Percentiles rank a stretch among this genome's conserved stretches.
Conservation (phyloP, 1,140 invertebrate species). For the Lepidostoma basale region DNA sequence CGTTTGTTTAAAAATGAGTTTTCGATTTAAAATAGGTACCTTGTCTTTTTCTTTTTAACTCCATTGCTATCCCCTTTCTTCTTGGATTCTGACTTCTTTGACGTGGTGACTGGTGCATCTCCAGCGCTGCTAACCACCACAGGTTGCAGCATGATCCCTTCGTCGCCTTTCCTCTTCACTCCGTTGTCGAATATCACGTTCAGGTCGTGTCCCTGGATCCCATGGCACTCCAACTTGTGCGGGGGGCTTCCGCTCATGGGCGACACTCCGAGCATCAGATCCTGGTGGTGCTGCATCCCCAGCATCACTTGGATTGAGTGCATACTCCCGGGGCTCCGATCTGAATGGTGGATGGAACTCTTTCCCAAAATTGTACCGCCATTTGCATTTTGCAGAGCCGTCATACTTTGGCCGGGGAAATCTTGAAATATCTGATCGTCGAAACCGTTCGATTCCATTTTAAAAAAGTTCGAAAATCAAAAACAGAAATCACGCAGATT, state of each 20-base stretch:
- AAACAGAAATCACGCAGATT: no score
- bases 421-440: slow-evolving; percentile 78
- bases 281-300: slow-evolving; percentile 65
- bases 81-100: slow-evolving; percentile 75
- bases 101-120: slow-evolving; percentile 49
- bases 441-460: slow-evolving; percentile 75
- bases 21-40: slow-evolving; percentile 64
- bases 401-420: slow-evolving; percentile 67
- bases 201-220: slow-evolving; percentile 53
- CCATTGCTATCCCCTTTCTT: slow-evolving; percentile 87
- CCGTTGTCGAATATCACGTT: slow-evolving; percentile 61
- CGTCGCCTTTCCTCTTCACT: slow-evolving; percentile 57
- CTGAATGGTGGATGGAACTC: slow-evolving; percentile 52
- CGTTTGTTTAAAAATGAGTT: neutral
- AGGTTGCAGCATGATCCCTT: slow-evolving; percentile 61
- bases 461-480: neutral
- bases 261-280: slow-evolving; percentile 53
- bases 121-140: slow-evolving; percentile 50
- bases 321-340: slow-evolving; percentile 56
- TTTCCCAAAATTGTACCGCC: slow-evolving; percentile 52
- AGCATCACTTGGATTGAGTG: slow-evolving; percentile 78
- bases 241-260: slow-evolving; percentile 52
- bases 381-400: slow-evolving; percentile 50
- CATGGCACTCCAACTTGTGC: slow-evolving; percentile 50
- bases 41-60: slow-evolving; percentile 93